phyloP scores from a whole-genome alignment of 2,888 invertebrate genomes.

The Fabriciana adippe region DNA sequence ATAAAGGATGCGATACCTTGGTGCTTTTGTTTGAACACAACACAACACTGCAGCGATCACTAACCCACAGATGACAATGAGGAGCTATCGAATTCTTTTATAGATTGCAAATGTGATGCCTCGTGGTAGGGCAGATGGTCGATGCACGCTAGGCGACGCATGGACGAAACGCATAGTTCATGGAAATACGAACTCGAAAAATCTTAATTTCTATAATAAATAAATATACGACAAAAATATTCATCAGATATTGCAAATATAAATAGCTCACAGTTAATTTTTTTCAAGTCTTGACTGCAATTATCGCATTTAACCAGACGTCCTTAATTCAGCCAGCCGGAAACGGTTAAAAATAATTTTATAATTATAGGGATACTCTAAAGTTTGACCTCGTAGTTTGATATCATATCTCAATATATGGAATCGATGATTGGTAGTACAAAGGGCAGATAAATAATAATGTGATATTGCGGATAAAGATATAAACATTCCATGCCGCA shows the following conservation, averaged over 20 bases:
- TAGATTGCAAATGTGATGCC: conserved; percentile 65
- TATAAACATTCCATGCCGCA: neutral
- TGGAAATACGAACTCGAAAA: conserved; percentile 41
- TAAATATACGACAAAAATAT: conserved; percentile 3
- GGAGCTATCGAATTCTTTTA: conserved; percentile 70
- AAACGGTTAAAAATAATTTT: conserved; percentile 25
- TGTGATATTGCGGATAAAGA: conserved; percentile 1
- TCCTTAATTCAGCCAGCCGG: conserved; percentile 28
- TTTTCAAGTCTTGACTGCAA: neutral
- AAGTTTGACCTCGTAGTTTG: conserved; percentile 19
- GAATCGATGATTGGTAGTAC: neutral
- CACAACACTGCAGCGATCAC: conserved; percentile 75
- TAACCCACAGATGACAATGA: conserved; percentile 70
- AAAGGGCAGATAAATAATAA: conserved; percentile 3
- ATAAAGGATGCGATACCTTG: conserved; percentile 56
- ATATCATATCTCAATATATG: conserved; percentile 11
- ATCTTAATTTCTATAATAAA: conserved; percentile 1
- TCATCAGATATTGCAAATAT: conserved; percentile 1
- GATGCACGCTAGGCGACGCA: conserved; percentile 43
- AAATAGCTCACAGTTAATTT: neutral
- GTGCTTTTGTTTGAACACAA: conserved; percentile 63
- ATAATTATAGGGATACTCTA: conserved; percentile 26
- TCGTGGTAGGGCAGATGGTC: conserved; percentile 59
- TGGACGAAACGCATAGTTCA: conserved; percentile 53
- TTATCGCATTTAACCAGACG: conserved; percentile 15